These are phyloP conservation scores for Catharus ustulatus DNA, from an alignment of 2,797 vertebrate species.

Conservation along the genomic window DNA sequence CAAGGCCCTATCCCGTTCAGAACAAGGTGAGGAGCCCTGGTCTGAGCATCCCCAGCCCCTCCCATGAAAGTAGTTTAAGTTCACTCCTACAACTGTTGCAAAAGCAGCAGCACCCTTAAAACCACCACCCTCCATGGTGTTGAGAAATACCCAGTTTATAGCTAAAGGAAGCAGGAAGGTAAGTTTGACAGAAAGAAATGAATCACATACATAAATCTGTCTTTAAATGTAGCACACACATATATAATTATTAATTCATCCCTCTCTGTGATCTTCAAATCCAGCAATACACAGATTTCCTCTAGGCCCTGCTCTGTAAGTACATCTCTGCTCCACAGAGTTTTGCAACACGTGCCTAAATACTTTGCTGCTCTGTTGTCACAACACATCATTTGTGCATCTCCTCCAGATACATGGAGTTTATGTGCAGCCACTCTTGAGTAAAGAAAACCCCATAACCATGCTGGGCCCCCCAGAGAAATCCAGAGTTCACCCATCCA, in stretches of 20 bases:
- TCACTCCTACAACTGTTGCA: background rate
- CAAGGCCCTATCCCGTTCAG: background rate
- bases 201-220: background rate
- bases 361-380: constrained; percentile 15
- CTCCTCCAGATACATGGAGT: constrained; percentile 11
- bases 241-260: constrained; percentile 49
- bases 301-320: constrained; percentile 44
- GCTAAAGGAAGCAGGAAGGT: background rate
- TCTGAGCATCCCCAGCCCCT: background rate
- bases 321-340: constrained; percentile 12
- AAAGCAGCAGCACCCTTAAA: background rate
- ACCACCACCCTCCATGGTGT: background rate
- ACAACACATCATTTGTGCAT: background rate
- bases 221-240: background rate
- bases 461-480: background rate
- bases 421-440: background rate
- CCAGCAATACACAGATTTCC: constrained; percentile 18
- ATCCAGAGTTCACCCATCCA: constrained; percentile 9
- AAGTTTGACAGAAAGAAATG: background rate
- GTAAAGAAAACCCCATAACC: background rate
- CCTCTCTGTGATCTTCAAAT: constrained; percentile 16
- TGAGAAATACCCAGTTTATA: background rate
- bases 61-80: background rate
- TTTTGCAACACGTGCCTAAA: constrained; percentile 13
- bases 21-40: background rate